Evolutionary conservation across 2,888 invertebrate species (phyloP), one percentile per base, ranked within the genome.

Genomic region (Hypomecis punctinalis): DNA sequence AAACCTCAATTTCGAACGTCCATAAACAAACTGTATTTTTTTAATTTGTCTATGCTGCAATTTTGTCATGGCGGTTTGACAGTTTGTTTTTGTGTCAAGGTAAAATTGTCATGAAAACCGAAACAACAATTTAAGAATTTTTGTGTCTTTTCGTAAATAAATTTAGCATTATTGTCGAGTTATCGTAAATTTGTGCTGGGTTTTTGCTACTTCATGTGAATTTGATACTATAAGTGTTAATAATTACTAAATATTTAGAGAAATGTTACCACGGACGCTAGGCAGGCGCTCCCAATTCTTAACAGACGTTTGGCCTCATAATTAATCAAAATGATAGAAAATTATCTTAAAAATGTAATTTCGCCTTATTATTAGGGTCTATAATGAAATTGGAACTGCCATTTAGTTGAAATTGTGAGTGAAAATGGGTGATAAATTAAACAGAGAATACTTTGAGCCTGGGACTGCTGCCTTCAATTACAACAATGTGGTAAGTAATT

Each of bases 401-500:
- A 72, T 23, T 75, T 78, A 80, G 75, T 75, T 81, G 49, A 45
- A 33, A 76, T 80, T 83, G 78, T 73, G 74, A 49, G 67, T 71
- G 74, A 85, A 71, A 74, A 92, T 92, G 92, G 88, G 90, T 70
- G 92, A 92, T 65, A 92, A 92, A 77, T 77, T 91, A 67, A 90
- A 92, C 66, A 77, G 84, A 77, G 92, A 92, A 79, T 91, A 89
- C 74, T 92, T 85, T 74, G 86, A 85, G 72, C 82, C 90, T 74
- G 90, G 83, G 60, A 82, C 89, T 69, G 83, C 90, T 82, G 83
- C 90, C 82, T 92, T 90, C 86, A 92, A 92, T 77, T 91, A 86
- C 71, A 90, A 90, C 79, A 92, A 92, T 88, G 90, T 91, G 92
- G 92, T 92, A 76, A 90, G 91, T 88, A 67, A 76, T 48, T 23